Conservation (phyloP, 2,888 invertebrate species). For the Drosophila imparisetae region DNA sequence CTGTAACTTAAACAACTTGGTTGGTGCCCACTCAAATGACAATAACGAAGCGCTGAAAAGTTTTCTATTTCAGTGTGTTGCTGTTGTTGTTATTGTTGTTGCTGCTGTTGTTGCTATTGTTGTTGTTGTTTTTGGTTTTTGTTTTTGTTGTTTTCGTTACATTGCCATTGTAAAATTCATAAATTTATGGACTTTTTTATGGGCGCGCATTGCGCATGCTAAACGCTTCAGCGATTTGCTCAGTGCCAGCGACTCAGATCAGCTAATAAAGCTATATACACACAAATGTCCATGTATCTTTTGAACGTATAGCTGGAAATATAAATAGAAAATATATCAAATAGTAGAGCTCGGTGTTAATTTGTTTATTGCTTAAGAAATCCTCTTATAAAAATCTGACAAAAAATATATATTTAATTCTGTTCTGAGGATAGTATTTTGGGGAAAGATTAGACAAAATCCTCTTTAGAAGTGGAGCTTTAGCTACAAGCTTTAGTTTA, state of each 20-base stretch:
- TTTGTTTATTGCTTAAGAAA: background rate
- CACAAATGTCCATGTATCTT: background rate
- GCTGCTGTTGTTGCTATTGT: background rate
- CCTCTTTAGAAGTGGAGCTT: background rate
- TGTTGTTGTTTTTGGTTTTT: conserved; percentile 5
- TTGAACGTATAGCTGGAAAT: background rate
- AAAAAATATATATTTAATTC: background rate
- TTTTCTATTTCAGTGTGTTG: conserved; percentile 53
- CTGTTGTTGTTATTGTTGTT: background rate
- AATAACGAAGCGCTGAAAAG: conserved; percentile 53
- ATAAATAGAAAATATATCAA: background rate
- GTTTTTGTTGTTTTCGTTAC: conserved; percentile 14
- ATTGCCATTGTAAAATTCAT: conserved; percentile 57
- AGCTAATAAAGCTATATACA: conserved; percentile 32
- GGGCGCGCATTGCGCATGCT: conserved; percentile 54
- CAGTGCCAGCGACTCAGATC: conserved; percentile 39
- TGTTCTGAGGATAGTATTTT: background rate
- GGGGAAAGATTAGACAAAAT: background rate
- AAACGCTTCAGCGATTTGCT: conserved; percentile 66
- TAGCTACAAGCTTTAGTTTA: background rate
- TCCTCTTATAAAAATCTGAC: background rate
- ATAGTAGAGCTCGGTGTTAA: background rate
- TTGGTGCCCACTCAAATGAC: conserved; percentile 63
- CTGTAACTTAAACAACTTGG: conserved; percentile 55
- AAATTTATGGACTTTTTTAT: conserved; percentile 50